Evolutionary conservation across 2,888 invertebrate genomes (phyloP).

Genomic region (Chrysolina americana): DNA sequence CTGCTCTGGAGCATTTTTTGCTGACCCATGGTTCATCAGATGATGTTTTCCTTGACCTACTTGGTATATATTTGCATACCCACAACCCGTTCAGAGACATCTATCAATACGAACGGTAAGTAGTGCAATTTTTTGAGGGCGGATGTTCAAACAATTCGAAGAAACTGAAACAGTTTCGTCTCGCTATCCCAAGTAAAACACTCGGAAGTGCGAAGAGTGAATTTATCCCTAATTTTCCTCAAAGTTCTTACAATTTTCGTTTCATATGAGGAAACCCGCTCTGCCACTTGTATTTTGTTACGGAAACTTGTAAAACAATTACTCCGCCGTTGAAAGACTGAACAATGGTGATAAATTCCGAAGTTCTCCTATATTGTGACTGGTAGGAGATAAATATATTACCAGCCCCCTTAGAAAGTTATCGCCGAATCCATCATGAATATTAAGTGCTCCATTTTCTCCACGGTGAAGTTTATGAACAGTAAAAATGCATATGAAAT

Average conservation of each 20-base stretch:
- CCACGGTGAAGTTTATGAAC: constrained; percentile 14
- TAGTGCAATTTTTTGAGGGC: no score
- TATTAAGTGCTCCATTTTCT: constrained; percentile 6
- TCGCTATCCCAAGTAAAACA: no score
- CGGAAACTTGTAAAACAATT: constrained; percentile 1
- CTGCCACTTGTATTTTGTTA: neutral
- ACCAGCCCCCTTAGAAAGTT: constrained; percentile 1
- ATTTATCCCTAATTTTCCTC: no score
- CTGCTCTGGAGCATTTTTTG: no score
- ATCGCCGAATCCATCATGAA: constrained; percentile 12
- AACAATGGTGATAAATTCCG: neutral
- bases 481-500: constrained; percentile 14
- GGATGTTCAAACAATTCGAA: no score
- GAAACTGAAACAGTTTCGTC: no score
- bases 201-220: no score
- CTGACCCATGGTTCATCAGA: no score
- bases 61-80: no score
- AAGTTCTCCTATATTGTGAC: constrained; percentile 19
- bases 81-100: no score
- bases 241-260: neutral
- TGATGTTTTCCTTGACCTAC: no score
- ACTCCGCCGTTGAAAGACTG: neutral
- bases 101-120: no score
- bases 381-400: neutral
- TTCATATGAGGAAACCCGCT: neutral